Evolutionary conservation across 1,140 invertebrate genomes (phyloP), one percentile per base, ranked within the genome.

Genomic region (Papilio dardanus): DNA sequence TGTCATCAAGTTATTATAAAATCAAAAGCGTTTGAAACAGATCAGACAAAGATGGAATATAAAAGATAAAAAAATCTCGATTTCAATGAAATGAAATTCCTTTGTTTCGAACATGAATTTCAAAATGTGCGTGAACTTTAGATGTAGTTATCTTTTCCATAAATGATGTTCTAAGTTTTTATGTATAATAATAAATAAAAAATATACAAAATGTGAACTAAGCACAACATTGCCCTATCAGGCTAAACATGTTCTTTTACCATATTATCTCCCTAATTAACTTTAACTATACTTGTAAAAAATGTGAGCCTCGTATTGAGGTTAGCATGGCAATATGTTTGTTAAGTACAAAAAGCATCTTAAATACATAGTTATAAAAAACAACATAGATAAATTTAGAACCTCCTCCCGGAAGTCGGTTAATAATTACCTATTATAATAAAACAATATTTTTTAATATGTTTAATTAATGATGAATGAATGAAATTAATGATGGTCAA

Each of bases 261-360:
- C 21, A 28, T 6, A 62, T 28, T 62, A 62, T 62, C 54, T 30
- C 21, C n/a, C 54, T 62, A 62, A 62, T 62, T 62, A 62, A 62
- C 21, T 62, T 62, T 62, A 62, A 62, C 30, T 21, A 62, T 12
- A 62, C 24, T 62, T 28, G 21, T 58, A 62, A 62, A 62, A 62
- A 62, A 62, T 28, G 24, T 58, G 54, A 58, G 28, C 24, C 24
- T 28, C 28, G 54, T 28, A 62, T 14, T 28, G 28, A 28, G 24
- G 54, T 30, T 62, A 62, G 54, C 3, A 24, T 58, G 54, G 24
- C n/a, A n/a, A n/a, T n/a, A 58, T 24, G 28, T 62, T 14, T 28
- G 12, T 54, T 24, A 54, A 24, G 30, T 28, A 62, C 12, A 28
- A 14, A 28, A 62, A 62, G 24, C 24, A 30, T 7, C 8, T 24